Conservation (phyloP, 1,140 invertebrate genomes). For the Andricus grossulariae region DNA sequence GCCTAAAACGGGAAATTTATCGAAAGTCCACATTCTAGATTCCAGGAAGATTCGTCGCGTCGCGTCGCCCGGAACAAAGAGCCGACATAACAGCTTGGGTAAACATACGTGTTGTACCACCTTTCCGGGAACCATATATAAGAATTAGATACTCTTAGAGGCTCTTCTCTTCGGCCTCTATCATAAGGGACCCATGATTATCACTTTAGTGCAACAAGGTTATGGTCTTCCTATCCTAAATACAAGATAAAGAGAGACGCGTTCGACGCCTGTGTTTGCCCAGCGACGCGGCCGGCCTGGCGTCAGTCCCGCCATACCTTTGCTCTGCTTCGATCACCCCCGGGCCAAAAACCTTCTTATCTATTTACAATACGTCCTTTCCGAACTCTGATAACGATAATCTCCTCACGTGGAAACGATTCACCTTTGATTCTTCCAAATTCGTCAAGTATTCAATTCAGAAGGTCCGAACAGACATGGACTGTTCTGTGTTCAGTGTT, state of each 20-base stretch:
- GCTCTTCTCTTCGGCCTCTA: background rate
- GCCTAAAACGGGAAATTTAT: constrained; percentile 2
- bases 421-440: background rate
- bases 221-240: constrained; percentile 32
- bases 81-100: constrained; percentile 25
- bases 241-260: constrained; percentile 34
- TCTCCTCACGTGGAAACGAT: constrained; percentile 11
- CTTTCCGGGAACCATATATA: constrained; percentile 29
- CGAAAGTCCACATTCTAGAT: constrained; percentile 22
- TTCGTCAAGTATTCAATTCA: background rate
- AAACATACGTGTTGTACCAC: constrained; percentile 16
- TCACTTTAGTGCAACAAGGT: constrained; percentile 39
- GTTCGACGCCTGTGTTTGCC: constrained; percentile 29
- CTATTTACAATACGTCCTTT: constrained; percentile 43
- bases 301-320: too few species aligned
- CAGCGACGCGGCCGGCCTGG: background rate
- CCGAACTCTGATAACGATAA: constrained; percentile 46
- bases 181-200: constrained; percentile 32
- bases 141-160: background rate
- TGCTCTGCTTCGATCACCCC: background rate
- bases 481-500: background rate
- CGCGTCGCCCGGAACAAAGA: constrained; percentile 1
- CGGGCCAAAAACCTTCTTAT: constrained; percentile 45
- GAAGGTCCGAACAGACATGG: background rate
- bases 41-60: background rate